Evolutionary conservation across 1,140 invertebrate species (phyloP).

Genomic region (Phymastichus coffea): DNA sequence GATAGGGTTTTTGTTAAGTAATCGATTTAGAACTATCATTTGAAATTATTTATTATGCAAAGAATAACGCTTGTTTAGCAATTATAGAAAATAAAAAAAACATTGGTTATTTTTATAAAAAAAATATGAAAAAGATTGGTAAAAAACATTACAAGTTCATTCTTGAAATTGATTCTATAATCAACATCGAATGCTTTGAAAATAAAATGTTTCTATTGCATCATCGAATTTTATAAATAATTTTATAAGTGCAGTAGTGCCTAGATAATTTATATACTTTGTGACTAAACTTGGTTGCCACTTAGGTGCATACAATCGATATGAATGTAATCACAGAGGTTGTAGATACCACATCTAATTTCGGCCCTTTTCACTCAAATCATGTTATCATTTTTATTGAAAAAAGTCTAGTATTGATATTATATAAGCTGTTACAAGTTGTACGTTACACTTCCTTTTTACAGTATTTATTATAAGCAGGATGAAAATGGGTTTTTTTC

Average conservation of each 20-base stretch:
- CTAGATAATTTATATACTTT: too few relatives aligned
- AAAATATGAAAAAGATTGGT: background rate
- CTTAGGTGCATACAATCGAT: too few relatives aligned
- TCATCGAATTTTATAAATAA: constrained; percentile 18
- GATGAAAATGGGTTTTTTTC: constrained; percentile 36
- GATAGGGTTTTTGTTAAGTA: constrained; percentile 1
- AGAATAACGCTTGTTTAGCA: background rate
- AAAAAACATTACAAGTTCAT: constrained; percentile 6
- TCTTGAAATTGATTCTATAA: constrained; percentile 2
- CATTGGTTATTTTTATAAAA: background rate
- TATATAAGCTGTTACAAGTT: constrained; percentile 31
- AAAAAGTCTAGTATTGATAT: constrained; percentile 33
- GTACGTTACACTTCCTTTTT: constrained; percentile 28
- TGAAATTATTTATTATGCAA: background rate
- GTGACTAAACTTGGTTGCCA: too few relatives aligned
- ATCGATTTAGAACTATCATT: too few relatives aligned
- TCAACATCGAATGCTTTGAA: constrained; percentile 16
- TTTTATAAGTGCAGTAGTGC: constrained; percentile 11
- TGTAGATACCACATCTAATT: too few relatives aligned
- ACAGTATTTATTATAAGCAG: constrained; percentile 24
- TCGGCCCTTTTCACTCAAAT: constrained; percentile 24
- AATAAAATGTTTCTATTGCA: constrained; percentile 15
- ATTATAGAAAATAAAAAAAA: background rate
- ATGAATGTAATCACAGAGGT: too few relatives aligned
- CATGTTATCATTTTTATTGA: constrained; percentile 25